Percentiles rank a stretch among this genome's conserved stretches.
phyloP scores from a whole-genome alignment of 2,797 vertebrate species.

The Chiroxiphia lanceolata region DNA sequence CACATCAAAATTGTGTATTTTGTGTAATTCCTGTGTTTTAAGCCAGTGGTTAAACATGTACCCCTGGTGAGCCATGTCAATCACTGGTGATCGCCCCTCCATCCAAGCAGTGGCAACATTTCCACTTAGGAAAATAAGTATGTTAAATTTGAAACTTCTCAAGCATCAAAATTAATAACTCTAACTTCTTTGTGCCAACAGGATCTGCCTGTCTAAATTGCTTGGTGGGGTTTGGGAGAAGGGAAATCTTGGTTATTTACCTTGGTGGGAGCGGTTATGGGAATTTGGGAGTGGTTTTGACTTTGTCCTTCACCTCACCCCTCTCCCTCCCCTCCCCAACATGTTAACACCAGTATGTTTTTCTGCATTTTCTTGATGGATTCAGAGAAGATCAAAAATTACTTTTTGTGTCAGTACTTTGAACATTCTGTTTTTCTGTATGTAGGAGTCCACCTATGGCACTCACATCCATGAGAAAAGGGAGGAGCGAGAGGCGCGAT shows the following conservation, averaged over 20 bases:
- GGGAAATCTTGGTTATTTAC: not conserved
- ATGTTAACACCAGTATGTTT: not conserved
- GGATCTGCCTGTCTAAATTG: not conserved
- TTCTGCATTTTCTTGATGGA: not conserved
- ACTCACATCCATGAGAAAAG: constrained; percentile 96
- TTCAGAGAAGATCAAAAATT: not conserved
- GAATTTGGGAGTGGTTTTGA: not conserved
- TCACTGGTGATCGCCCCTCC: not conserved
- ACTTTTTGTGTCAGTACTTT: not conserved
- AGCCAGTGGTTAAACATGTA: not conserved
- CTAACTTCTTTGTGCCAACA: not conserved
- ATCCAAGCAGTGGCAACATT: not conserved
- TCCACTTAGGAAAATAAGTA: not conserved
- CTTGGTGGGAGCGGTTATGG: not conserved
- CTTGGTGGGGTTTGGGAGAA: not conserved
- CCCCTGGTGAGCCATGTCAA: not conserved
- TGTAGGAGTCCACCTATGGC: constrained; percentile 92
- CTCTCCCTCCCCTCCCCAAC: rapidly evolving
- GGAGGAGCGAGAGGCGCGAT: constrained; percentile 91
- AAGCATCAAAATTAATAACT: not conserved
- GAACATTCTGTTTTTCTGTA: rapidly evolving
- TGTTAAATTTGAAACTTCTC: not conserved
- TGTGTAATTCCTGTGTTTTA: not conserved
- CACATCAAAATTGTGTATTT: not conserved
- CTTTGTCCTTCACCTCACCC: not conserved